Percentiles rank a stretch among this genome's conserved stretches.
Evolutionary conservation across 2,113 vertebrate genomes (phyloP).

Genomic region (Arvicanthis niloticus): DNA sequence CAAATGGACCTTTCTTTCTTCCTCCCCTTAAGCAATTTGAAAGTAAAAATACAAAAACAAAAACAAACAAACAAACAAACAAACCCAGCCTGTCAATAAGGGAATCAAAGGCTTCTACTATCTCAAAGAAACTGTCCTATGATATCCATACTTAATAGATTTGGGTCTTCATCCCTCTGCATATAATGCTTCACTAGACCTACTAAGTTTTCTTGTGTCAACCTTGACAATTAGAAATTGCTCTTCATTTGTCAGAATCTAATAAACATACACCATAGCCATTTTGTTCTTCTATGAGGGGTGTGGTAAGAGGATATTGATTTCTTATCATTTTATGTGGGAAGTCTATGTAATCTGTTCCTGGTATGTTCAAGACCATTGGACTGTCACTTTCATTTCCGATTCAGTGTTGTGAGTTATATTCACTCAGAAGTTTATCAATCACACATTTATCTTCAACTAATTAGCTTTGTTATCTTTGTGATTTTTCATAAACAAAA

Average conservation of each 20-base stretch:
- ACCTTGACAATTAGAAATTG: conserved; percentile 83
- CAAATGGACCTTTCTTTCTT: neutral
- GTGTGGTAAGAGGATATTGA: conserved; percentile 38
- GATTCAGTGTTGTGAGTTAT: neutral
- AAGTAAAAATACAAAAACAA: neutral
- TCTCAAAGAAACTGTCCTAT: conserved; percentile 45
- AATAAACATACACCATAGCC: conserved; percentile 69
- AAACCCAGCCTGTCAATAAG: neutral
- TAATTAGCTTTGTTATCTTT: conserved; percentile 30
- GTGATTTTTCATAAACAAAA: conserved; percentile 32
- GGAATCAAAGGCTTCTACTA: neutral
- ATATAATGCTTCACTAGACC: conserved; percentile 58
- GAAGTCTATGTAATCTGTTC: neutral
- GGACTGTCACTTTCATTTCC: conserved; percentile 57
- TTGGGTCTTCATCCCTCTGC: conserved; percentile 67
- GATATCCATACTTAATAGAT: conserved; percentile 59
- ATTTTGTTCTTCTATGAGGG: conserved; percentile 21
- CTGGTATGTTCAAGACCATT: conserved; percentile 28
- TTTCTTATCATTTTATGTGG: conserved; percentile 36
- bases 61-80: neutral
- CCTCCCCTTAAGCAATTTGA: neutral
- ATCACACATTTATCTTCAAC: conserved; percentile 41
- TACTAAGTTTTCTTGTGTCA: conserved; percentile 72
- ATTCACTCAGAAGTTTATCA: conserved; percentile 28
- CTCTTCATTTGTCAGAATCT: conserved; percentile 75